These are phyloP conservation scores for Paracentrotus lividus DNA, from an alignment of 53 echinoderm and acorn worm genomes.

Conservation along the genomic window DNA sequence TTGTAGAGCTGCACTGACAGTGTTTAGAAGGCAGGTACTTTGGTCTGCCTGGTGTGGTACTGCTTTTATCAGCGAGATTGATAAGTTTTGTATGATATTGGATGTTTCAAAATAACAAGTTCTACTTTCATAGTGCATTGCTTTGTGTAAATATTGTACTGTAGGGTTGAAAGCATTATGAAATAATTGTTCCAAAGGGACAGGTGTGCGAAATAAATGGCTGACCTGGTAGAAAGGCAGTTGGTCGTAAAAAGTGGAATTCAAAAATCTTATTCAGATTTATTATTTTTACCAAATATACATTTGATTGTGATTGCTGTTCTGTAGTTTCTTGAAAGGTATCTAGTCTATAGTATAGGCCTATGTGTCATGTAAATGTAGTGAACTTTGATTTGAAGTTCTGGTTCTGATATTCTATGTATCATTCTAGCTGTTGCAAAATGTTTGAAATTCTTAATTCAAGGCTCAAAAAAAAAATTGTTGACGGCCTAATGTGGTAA, in stretches of 20 bases:
- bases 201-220: not conserved
- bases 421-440: no score
- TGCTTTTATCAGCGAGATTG: not conserved
- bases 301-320: not conserved
- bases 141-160: constrained; percentile 28
- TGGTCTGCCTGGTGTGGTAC: not conserved
- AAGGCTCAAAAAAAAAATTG: no score
- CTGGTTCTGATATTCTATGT: no score
- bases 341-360: no score
- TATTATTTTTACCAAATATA: not conserved
- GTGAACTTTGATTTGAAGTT: no score
- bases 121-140: constrained; percentile 12
- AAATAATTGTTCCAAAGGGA: not conserved
- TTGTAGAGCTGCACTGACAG: not conserved
- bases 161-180: constrained; percentile 16
- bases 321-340: no score
- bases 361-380: no score
- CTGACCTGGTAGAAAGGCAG: not conserved
- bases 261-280: not conserved
- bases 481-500: no score
- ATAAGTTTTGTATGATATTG: not conserved
- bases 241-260: not conserved
- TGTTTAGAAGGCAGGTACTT: not conserved
- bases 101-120: constrained; percentile 38
- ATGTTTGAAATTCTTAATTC: no score